These are phyloP conservation scores for Uromys caudimaculatus DNA, from an alignment of 2,797 vertebrate genomes.

Conservation along the genomic window DNA sequence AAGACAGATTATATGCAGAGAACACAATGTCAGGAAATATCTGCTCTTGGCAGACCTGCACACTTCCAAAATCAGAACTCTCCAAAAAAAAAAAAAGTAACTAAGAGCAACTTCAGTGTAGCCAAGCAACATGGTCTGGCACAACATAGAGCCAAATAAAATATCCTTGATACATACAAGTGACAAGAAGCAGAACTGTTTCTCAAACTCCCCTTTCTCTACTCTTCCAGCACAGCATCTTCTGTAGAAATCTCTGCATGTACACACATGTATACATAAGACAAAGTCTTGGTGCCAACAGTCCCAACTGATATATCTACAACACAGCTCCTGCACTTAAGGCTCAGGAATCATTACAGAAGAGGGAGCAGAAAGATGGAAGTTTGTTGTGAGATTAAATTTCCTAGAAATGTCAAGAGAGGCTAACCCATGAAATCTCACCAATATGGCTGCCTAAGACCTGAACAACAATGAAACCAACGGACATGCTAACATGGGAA, in stretches of 20 bases:
- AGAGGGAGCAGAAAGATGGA: not conserved
- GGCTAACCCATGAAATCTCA: not conserved
- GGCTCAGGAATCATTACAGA: not conserved
- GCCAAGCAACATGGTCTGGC: not conserved
- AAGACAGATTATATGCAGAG: slow-evolving; percentile 21
- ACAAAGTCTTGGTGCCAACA: not conserved
- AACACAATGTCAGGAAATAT: not conserved
- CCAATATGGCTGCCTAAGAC: not conserved
- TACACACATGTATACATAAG: not conserved
- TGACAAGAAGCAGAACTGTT: not conserved
- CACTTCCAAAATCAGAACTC: not conserved
- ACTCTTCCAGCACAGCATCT: not conserved
- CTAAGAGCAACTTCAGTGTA: slow-evolving; percentile 13
- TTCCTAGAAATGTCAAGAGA: not conserved
- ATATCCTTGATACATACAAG: not conserved
- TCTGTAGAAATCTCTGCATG: not conserved
- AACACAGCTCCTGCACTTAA: not conserved
- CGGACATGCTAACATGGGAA: not conserved
- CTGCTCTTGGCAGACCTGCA: not conserved
- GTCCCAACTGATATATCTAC: too few relatives aligned
- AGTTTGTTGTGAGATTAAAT: not conserved
- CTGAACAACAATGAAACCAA: not conserved
- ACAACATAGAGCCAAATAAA: slow-evolving; percentile 24
- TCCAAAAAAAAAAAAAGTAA: not conserved
- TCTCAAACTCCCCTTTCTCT: slow-evolving; percentile 31